Evolutionary conservation across 2,113 vertebrate species (phyloP).

Genomic region (Cochlearius cochlearius): DNA sequence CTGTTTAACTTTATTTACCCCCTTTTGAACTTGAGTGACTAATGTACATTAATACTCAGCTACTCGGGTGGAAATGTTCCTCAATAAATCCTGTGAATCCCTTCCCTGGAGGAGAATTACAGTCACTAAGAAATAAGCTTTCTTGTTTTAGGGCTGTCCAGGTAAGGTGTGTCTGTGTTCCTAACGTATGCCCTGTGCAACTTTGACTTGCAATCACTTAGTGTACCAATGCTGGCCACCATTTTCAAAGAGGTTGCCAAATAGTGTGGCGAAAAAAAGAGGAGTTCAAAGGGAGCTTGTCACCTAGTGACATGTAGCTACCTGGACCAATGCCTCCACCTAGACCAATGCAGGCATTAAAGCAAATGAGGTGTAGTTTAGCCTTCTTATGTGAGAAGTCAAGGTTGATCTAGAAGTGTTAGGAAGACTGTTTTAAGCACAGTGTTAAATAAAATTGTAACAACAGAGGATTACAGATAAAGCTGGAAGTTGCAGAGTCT

Average conservation of each 20-base stretch:
- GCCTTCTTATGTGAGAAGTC: background rate
- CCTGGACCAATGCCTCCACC: background rate
- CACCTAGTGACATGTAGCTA: background rate
- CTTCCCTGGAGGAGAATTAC: background rate
- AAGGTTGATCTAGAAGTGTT: background rate
- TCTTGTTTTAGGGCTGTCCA: background rate
- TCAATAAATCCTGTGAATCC: background rate
- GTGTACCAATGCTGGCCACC: background rate
- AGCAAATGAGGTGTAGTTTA: background rate
- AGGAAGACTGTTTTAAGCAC: background rate
- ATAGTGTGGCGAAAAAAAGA: background rate
- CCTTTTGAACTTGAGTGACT: background rate
- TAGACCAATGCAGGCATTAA: background rate
- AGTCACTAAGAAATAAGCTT: background rate
- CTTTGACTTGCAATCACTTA: background rate
- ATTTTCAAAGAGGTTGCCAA: background rate
- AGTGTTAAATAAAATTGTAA: background rate
- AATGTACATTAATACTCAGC: background rate
- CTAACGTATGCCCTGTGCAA: background rate
- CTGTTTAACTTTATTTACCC: background rate
- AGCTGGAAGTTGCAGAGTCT: background rate
- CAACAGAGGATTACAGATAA: background rate
- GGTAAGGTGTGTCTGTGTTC: background rate
- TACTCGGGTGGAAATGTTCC: background rate
- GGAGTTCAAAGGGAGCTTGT: background rate